phyloP scores from a whole-genome alignment of 2,797 vertebrate species.

The Acridotheres tristis region DNA sequence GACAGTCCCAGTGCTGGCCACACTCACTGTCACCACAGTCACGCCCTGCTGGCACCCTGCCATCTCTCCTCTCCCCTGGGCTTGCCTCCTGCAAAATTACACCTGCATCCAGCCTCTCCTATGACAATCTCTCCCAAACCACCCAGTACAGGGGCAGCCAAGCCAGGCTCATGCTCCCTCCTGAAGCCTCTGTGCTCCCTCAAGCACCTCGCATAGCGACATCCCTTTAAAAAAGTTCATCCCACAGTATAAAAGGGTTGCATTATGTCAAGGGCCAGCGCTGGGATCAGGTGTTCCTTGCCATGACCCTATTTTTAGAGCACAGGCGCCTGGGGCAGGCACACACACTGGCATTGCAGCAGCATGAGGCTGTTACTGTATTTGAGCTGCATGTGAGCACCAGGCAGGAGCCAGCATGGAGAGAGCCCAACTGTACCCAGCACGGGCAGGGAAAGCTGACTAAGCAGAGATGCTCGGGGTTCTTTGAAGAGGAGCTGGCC shows the following conservation, averaged over 20 bases:
- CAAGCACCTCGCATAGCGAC: fast-evolving
- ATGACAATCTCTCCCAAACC: not conserved
- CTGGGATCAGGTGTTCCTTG: not conserved
- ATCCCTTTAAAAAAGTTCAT: not conserved
- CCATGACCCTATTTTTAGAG: not conserved
- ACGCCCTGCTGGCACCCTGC: not conserved
- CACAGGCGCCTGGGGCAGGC: not conserved
- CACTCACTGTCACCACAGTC: fast-evolving
- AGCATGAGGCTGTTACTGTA: not conserved
- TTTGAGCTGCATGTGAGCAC: not conserved
- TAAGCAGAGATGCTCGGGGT: not conserved
- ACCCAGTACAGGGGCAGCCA: not conserved
- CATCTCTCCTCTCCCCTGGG: not conserved
- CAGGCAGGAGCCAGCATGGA: not conserved
- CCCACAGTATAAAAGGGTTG: not conserved
- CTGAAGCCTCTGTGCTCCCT: not conserved
- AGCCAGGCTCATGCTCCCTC: fast-evolving
- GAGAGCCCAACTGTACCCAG: not conserved
- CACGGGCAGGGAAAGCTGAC: not conserved
- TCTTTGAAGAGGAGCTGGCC: not conserved
- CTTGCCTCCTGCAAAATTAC: not conserved
- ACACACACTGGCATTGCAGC: not conserved
- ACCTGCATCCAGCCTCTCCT: not conserved
- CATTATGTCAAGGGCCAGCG: not conserved
- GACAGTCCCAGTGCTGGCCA: not conserved